Percentiles rank a stretch among this genome's conserved stretches.
Conservation (phyloP, 2,797 vertebrate species). For the Peromyscus attwateri region DNA sequence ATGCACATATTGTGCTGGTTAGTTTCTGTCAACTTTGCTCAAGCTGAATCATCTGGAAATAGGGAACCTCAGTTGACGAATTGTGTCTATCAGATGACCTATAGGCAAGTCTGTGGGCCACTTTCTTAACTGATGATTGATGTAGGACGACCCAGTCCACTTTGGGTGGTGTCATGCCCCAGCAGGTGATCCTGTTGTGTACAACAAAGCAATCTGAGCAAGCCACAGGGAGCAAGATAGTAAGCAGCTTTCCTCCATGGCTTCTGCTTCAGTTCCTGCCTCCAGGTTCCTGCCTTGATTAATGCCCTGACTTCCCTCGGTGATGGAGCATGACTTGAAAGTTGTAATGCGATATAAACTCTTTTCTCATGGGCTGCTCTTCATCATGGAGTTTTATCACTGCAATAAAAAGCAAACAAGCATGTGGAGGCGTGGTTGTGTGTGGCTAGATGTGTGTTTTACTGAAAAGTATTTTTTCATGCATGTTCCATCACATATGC, state of each 20-base stretch:
- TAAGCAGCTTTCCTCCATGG: background rate
- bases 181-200: background rate
- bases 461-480: background rate
- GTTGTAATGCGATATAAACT: background rate
- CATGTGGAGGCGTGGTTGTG: no score
- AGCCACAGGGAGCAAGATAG: no score
- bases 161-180: background rate
- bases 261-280: background rate
- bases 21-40: background rate
- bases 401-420: background rate
- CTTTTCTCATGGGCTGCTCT: background rate
- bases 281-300: background rate
- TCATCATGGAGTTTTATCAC: background rate
- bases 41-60: background rate
- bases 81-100: background rate
- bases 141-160: background rate
- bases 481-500: background rate
- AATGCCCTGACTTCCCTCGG: background rate
- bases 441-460: background rate
- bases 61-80: background rate
- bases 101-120: background rate
- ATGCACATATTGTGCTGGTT: background rate
- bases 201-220: background rate
- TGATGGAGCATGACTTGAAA: background rate
- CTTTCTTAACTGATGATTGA: background rate